Base-by-base conservation (phyloP, 2,888 invertebrate genomes). In the Octodonta nipae region DNA sequence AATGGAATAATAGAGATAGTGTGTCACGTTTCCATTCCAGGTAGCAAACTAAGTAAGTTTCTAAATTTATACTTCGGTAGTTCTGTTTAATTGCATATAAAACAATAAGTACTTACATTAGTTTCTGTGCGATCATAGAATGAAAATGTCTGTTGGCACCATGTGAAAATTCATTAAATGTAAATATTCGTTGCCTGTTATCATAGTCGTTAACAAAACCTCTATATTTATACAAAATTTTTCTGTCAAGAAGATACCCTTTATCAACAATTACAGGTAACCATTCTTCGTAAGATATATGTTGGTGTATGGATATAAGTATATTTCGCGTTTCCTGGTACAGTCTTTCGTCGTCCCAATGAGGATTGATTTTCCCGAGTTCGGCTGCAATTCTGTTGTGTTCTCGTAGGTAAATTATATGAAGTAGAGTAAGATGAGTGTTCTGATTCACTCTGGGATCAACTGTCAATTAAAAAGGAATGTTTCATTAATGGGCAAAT, bases 81-180 rank as follows among this genome's bases (percentile, higher is more conserved):
- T n/a, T n/a, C n/a, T n/a, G n/a, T n/a, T n/a, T n/a, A n/a, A n/a
- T n/a, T n/a, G n/a, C n/a, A n/a, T n/a, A n/a, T n/a, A 8, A 24
- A 8, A 8, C 25, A 14, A 13, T 22, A 11, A n/a, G 10, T 36
- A 66, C 73, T 64, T 65, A 80, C 81, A 76, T 69, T 33, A 81
- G 64, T 46, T 67, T 68, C 41, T 80, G 80, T 36, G 75, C 70
- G 39, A 81, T 78, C 27, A 75, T 61, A 0, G 76, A 70, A 50
- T 81, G 81, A 68, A 80, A 80, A 51, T 74, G 78, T 60, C 81
- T 69, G 54, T 77, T 79, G 4, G 80, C 80, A 5, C 77, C 77
- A 1, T 71, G 77, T 2, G 80, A 73, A 46, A 79, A 78, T 42
- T 77, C 79, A 41, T 78, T 77, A 30, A 80, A 54, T 1, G 75